These are phyloP conservation scores for Rhopalosiphum padi DNA, from an alignment of 1,140 invertebrate genomes.

Conservation along the genomic window DNA sequence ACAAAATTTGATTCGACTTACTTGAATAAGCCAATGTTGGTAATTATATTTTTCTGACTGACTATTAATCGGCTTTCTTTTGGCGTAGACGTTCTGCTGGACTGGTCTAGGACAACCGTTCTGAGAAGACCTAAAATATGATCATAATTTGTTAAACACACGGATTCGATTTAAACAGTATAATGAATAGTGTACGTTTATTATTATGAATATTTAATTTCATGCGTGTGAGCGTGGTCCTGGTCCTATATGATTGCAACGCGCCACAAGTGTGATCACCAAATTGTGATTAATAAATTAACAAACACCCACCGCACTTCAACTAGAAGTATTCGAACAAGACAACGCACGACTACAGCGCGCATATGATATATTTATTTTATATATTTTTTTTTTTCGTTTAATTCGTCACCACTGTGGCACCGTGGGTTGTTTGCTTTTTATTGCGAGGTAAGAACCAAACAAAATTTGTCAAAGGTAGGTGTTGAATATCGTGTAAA, in stretches of 20 bases:
- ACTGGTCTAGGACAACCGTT: slow-evolving; percentile 23
- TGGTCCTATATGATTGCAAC: neutral
- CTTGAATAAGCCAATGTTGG: slow-evolving; percentile 88
- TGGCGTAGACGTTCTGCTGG: slow-evolving; percentile 68
- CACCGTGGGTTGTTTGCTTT: neutral
- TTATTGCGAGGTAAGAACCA: neutral
- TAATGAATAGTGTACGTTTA: neutral
- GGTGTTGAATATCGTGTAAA: neutral
- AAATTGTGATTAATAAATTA: neutral
- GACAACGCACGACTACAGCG: neutral
- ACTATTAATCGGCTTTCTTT: slow-evolving; percentile 69
- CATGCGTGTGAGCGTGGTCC: neutral
- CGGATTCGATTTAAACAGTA: neutral
- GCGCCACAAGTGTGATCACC: neutral
- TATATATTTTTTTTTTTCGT: too few relatives aligned
- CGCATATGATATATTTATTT: neutral
- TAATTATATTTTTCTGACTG: slow-evolving; percentile 71
- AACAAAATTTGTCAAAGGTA: neutral
- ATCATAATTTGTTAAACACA: neutral
- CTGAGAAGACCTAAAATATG: slow-evolving; percentile 21
- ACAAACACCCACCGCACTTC: neutral
- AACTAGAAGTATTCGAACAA: neutral
- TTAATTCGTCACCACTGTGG: neutral
- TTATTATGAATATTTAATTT: neutral
- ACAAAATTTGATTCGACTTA: slow-evolving; percentile 61